Evolutionary conservation across 2,888 invertebrate genomes (phyloP).

Genomic region (Amiota communis): DNA sequence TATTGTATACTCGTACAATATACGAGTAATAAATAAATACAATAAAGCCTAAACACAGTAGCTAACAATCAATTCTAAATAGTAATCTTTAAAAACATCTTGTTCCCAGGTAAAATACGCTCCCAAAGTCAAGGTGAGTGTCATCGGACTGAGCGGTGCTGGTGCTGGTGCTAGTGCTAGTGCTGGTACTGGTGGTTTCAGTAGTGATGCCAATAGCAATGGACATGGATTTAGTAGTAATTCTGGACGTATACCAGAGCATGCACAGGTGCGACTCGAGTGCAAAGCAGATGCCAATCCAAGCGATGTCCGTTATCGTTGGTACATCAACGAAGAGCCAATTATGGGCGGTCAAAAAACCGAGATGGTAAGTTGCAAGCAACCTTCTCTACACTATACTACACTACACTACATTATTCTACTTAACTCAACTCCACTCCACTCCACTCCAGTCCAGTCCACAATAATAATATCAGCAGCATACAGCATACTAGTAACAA

Average conservation of each 20-base stretch:
- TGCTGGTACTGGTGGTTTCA: constrained; percentile 36
- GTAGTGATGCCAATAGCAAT: neutral
- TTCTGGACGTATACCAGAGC: constrained; percentile 83
- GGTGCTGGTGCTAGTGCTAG: neutral
- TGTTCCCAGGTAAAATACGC: constrained; percentile 86
- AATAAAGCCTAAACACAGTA: too few species aligned
- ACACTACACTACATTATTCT: too few species aligned
- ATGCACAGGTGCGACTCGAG: constrained; percentile 84
- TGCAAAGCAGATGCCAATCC: constrained; percentile 95
- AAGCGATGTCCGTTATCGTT: constrained; percentile 85
- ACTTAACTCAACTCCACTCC: neutral
- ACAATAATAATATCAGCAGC: neutral
- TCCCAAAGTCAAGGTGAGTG: constrained; percentile 87
- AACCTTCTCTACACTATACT: neutral
- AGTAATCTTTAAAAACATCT: too few species aligned
- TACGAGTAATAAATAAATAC: too few species aligned
- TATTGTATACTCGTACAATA: neutral
- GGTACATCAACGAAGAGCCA: constrained; percentile 89
- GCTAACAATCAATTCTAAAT: too few species aligned
- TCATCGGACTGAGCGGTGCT: constrained; percentile 73
- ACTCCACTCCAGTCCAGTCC: neutral
- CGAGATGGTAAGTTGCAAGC: constrained; percentile 77
- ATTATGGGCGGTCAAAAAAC: constrained; percentile 86
- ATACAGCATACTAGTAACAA: neutral
- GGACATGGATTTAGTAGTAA: neutral